Evolutionary conservation across 92 coral and sea anemone genomes (phyloP).

Genomic region (Epizoanthus stellaris): DNA sequence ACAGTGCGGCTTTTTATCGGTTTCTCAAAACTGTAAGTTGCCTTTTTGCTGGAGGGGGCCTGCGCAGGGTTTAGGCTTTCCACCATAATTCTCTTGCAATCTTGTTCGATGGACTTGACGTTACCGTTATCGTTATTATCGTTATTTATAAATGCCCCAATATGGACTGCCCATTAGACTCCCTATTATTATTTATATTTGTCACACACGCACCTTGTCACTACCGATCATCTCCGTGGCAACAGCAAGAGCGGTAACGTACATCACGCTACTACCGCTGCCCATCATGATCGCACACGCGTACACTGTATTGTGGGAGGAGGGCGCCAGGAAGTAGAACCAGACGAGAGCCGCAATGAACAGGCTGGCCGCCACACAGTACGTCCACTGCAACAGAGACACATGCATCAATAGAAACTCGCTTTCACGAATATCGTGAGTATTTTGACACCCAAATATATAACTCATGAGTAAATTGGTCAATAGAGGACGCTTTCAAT

Average conservation of each 20-base stretch:
- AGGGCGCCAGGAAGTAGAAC: constrained; percentile 67
- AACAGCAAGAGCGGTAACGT: constrained; percentile 76
- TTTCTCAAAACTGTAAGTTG: too few species aligned
- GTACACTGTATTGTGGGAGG: constrained; percentile 58
- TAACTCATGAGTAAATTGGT: too few species aligned
- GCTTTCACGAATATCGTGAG: neutral
- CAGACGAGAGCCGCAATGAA: constrained; percentile 70
- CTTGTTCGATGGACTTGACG: too few species aligned
- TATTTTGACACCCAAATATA: neutral
- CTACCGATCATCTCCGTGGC: constrained; percentile 81
- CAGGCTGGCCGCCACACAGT: constrained; percentile 60
- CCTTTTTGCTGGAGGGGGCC: too few species aligned
- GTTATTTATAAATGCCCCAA: too few species aligned
- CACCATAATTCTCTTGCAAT: too few species aligned
- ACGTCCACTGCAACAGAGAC: constrained; percentile 71
- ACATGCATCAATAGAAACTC: neutral
- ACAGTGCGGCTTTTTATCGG: too few species aligned
- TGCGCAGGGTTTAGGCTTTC: too few species aligned
- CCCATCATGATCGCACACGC: constrained; percentile 82
- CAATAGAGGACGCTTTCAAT: too few species aligned
- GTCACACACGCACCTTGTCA: constrained; percentile 29
- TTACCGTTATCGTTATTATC: too few species aligned
- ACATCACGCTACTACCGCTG: constrained; percentile 82
- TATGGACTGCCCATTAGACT: too few species aligned
- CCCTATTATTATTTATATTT: neutral